Conservation (phyloP, 2,888 invertebrate species). For the Trimorus sp. region DNA sequence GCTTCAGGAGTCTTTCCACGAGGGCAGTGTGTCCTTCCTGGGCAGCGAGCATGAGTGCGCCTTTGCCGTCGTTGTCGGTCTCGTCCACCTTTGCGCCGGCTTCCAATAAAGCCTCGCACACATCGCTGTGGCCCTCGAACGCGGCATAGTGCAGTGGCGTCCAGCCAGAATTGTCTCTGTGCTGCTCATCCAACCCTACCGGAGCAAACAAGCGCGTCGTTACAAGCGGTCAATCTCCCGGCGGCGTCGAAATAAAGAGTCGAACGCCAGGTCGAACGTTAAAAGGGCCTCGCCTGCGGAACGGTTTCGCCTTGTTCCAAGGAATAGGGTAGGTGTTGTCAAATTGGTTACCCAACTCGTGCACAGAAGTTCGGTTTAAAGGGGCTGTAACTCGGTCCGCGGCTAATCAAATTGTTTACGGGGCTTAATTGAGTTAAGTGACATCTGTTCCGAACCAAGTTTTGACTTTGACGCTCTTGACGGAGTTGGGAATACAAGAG, state of each 20-base stretch:
- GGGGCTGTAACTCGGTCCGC: constrained; percentile 31
- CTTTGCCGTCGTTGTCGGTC: constrained; percentile 95
- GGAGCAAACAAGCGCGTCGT: constrained; percentile 18
- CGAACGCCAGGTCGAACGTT: neutral
- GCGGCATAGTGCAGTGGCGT: constrained; percentile 98
- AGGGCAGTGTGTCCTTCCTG: constrained; percentile 92
- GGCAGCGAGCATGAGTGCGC: constrained; percentile 92
- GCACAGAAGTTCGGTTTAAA: constrained; percentile 37
- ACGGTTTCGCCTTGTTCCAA: neutral
- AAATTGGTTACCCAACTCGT: constrained; percentile 43
- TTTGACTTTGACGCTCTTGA: constrained; percentile 25
- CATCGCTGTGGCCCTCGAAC: constrained; percentile 94
- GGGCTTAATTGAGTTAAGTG: constrained; percentile 54
- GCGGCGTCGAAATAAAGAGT: neutral
- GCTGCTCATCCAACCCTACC: constrained; percentile 89
- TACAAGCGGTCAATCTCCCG: neutral
- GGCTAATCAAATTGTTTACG: constrained; percentile 42
- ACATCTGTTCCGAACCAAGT: constrained; percentile 46
- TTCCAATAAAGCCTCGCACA: constrained; percentile 91
- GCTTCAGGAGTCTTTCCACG: constrained; percentile 87
- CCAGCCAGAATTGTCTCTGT: constrained; percentile 97
- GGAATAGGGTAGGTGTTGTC: constrained; percentile 20
- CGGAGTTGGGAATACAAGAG: constrained; percentile 11
- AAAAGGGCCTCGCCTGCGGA: neutral
- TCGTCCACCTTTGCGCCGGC: constrained; percentile 94